phyloP scores from a whole-genome alignment of 2,888 invertebrate genomes.

The Pilophorus perplexus region DNA sequence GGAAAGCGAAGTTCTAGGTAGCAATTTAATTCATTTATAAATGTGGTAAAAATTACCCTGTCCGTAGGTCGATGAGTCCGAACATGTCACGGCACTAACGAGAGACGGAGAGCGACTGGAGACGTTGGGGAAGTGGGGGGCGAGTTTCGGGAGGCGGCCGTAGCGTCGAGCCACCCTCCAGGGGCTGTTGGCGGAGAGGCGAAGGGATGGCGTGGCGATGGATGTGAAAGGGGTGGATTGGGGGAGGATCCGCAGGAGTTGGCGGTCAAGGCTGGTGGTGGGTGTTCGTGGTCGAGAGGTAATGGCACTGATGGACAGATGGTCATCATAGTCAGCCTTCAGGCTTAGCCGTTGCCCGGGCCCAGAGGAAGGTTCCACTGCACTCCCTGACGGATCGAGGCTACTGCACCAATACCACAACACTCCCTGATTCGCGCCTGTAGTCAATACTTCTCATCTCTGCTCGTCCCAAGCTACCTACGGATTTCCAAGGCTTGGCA shows the following conservation, averaged over 20 bases:
- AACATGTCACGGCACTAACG: constrained; percentile 37
- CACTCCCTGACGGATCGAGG: too few relatives aligned
- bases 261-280: background rate
- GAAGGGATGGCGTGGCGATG: background rate
- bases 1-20: background rate
- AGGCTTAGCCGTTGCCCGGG: too few relatives aligned
- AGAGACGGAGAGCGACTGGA: constrained; percentile 37
- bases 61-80: constrained; percentile 39
- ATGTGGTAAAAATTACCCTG: constrained; percentile 22
- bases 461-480: too few relatives aligned
- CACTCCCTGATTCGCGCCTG: too few relatives aligned
- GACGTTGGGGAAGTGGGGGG: background rate
- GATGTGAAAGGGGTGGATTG: background rate
- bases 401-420: too few relatives aligned
- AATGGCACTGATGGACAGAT: too few relatives aligned
- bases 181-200: background rate
- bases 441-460: too few relatives aligned
- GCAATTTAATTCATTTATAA: background rate
- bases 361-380: too few relatives aligned
- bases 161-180: background rate
- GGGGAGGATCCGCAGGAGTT: background rate
- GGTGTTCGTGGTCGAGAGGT: background rate
- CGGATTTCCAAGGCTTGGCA: too few relatives aligned
- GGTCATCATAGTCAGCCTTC: too few relatives aligned
- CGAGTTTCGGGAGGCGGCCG: constrained; percentile 1